Evolutionary conservation across 2,888 invertebrate species (phyloP).

Genomic region (Acanthosepion esculentum): DNA sequence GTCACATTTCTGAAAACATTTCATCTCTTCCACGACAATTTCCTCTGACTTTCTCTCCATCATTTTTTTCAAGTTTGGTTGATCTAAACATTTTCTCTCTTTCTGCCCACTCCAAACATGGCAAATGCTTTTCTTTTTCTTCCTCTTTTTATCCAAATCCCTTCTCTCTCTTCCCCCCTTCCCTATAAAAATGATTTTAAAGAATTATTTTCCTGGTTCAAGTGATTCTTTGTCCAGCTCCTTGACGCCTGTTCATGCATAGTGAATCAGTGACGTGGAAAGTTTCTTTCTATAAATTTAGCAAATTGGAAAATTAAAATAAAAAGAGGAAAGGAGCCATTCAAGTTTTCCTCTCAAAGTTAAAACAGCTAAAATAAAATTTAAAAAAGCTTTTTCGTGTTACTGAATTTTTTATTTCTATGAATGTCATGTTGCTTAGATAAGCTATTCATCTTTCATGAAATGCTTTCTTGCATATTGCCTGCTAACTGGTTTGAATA

Average conservation of each 20-base stretch:
- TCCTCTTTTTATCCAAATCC: not conserved
- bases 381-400: not conserved
- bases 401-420: not conserved
- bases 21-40: not conserved
- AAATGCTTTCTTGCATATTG: too few relatives aligned
- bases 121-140: not conserved
- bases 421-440: too few relatives aligned
- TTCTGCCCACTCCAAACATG: not conserved
- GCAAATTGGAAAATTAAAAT: not conserved
- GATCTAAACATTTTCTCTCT: not conserved
- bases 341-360: not conserved
- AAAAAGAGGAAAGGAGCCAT: not conserved
- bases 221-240: slow-evolving; percentile 33
- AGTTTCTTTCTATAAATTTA: slow-evolving; percentile 23
- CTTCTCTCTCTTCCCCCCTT: not conserved
- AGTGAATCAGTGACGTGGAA: slow-evolving; percentile 23
- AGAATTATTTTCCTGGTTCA: slow-evolving; percentile 15
- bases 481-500: too few relatives aligned
- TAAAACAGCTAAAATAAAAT: slow-evolving; percentile 33
- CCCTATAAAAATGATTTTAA: not conserved
- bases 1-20: not conserved
- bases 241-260: not conserved
- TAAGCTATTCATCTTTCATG: too few relatives aligned
- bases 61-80: not conserved
- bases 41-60: not conserved